phyloP scores from a whole-genome alignment of 2,888 invertebrate species.

The Pyrgus malvae region DNA sequence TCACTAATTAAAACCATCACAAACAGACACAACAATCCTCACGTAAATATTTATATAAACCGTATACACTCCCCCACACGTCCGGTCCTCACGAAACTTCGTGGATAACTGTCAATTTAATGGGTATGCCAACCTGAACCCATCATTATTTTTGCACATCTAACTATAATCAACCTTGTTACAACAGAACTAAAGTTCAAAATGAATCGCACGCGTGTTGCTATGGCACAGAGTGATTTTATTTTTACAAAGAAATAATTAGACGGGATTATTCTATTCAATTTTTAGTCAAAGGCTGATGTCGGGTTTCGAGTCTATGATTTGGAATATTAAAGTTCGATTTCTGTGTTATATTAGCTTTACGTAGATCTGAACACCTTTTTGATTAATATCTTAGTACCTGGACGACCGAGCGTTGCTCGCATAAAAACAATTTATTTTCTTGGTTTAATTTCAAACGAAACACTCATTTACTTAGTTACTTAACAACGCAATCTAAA shows the following conservation, averaged over 20 bases:
- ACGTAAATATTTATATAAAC: background rate
- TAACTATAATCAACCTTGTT: background rate
- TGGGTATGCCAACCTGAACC: slow-evolving; percentile 9
- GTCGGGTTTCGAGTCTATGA: slow-evolving; percentile 6
- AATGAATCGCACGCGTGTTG: background rate
- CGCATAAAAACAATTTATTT: too few relatives aligned
- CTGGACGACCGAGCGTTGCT: too few relatives aligned
- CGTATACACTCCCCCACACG: background rate
- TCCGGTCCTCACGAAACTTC: background rate
- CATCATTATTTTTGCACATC: slow-evolving; percentile 19
- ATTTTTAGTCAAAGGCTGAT: slow-evolving; percentile 4
- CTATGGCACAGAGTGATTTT: slow-evolving; percentile 2
- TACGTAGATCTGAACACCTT: too few relatives aligned
- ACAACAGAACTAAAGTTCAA: background rate
- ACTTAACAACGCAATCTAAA: too few relatives aligned
- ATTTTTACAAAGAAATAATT: slow-evolving; percentile 16
- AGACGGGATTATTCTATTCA: slow-evolving; percentile 14
- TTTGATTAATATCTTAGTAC: too few relatives aligned
- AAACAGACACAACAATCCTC: background rate
- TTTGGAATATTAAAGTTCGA: slow-evolving; percentile 1
- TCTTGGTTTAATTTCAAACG: too few relatives aligned
- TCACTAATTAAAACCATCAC: too few relatives aligned
- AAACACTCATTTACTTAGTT: too few relatives aligned
- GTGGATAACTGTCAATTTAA: slow-evolving; percentile 22
- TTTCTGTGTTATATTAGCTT: too few relatives aligned